phyloP scores from a whole-genome alignment of 2,888 invertebrate species.

The Rotaria macrura region DNA sequence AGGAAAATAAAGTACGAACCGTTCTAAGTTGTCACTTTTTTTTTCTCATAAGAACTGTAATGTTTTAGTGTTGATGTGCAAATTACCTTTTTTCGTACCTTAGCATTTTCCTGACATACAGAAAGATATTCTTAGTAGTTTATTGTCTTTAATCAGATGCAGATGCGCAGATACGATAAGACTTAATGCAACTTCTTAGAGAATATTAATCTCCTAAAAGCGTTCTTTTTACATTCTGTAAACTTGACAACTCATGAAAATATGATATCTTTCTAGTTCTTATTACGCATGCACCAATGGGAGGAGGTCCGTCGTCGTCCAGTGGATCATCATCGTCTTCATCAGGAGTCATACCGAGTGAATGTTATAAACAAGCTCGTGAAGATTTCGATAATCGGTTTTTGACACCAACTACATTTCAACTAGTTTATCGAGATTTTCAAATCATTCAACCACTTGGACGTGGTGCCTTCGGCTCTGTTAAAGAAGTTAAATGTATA shows the following conservation, averaged over 20 bases:
- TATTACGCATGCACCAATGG: neutral
- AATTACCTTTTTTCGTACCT: neutral
- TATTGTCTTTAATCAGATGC: neutral
- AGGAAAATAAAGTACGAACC: too few relatives aligned
- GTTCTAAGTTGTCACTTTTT: too few relatives aligned
- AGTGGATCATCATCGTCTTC: neutral
- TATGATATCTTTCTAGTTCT: neutral
- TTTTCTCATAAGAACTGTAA: too few relatives aligned
- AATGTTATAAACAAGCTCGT: constrained; percentile 15
- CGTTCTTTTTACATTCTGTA: too few relatives aligned
- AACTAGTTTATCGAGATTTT: constrained; percentile 5
- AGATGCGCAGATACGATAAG: neutral
- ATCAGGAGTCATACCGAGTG: neutral
- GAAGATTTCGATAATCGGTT: neutral
- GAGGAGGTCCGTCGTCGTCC: neutral
- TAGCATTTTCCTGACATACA: neutral
- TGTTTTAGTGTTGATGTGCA: neutral
- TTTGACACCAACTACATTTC: neutral
- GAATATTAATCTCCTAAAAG: neutral
- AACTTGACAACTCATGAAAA: too few relatives aligned
- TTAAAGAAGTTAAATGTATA: constrained; percentile 11
- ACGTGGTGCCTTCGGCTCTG: constrained; percentile 15
- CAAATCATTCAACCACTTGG: constrained; percentile 7
- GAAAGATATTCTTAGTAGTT: neutral
- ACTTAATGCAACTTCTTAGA: neutral